Base-by-base conservation (phyloP, 2,888 invertebrate genomes). In the Ecdyonurus torrentis region DNA sequence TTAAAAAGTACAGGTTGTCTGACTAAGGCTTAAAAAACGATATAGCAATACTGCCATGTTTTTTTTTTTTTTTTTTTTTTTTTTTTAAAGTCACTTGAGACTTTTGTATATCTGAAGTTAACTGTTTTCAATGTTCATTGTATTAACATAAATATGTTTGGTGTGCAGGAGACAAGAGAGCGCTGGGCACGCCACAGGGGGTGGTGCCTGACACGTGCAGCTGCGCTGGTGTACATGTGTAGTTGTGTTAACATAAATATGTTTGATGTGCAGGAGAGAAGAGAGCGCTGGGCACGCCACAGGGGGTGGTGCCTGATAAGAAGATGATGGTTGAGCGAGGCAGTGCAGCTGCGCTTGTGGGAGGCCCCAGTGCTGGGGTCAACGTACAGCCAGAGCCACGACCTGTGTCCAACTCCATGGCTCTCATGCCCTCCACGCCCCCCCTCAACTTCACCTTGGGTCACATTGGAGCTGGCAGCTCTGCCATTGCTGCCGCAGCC, bases 401-500 rank as follows among this genome's bases (percentile, higher is more conserved):
- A 7, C 55, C 55, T 7, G 22, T 55, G n/a, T 20, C 19, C 63
- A 62, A 23, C n/a, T 15, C 59, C 60, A 62, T 25, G 52, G 25
- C 20, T 22, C 18, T 62, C 18, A 22, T 24, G 10, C 61, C 2
- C 20, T 20, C 24, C 23, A 18, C 1, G 23, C 58, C 24, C 61
- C 62, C n/a, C 2, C 59, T 63, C 58, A 59, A 59, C 24, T 63
- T 59, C 59, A 52, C 58, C 69, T 76, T 92, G 61, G 89, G 90
- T 18, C 91, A 91, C 69, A 84, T 87, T 70, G 88, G 89, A n/a
- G 90, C 91, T 1, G 91, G 89, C 15, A 82, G 86, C 63, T 89
- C 88, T 70, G 91, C 94, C 1, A 91, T 96, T 63, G 94, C 91
- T 0, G 92, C 90, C 0, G 95, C 96, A 1, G 96, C 95, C 0